phyloP scores from a whole-genome alignment of 2,113 vertebrate genomes.

The Micronycteris hirsuta region DNA sequence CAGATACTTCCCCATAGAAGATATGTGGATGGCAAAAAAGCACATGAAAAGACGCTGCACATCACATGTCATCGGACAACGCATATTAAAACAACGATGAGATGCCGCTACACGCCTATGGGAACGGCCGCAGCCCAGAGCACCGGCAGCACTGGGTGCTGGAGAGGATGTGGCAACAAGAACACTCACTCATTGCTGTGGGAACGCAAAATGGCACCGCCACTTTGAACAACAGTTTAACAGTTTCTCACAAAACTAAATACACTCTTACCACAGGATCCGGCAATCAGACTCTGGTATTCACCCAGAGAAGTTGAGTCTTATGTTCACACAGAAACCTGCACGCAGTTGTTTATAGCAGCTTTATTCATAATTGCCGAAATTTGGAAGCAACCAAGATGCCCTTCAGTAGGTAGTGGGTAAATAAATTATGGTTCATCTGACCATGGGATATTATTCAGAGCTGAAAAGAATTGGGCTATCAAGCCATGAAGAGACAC shows the following conservation, averaged over 20 bases:
- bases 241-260: background rate
- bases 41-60: background rate
- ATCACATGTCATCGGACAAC: background rate
- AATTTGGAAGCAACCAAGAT: background rate
- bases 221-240: background rate
- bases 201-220: background rate
- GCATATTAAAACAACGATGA: background rate
- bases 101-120: background rate
- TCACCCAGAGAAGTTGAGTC: background rate
- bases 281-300: background rate
- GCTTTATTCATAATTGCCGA: background rate
- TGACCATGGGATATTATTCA: background rate
- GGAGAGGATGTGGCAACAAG: background rate
- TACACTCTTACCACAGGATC: background rate
- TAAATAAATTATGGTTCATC: background rate
- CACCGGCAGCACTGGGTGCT: background rate
- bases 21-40: background rate
- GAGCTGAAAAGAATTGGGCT: background rate
- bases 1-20: background rate
- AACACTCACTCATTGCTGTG: background rate
- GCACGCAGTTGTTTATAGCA: background rate
- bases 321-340: background rate
- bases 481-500: background rate
- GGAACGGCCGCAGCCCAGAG: background rate
- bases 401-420: background rate